phyloP scores from a whole-genome alignment of 2,113 vertebrate species.

The Callopanchax toddi region DNA sequence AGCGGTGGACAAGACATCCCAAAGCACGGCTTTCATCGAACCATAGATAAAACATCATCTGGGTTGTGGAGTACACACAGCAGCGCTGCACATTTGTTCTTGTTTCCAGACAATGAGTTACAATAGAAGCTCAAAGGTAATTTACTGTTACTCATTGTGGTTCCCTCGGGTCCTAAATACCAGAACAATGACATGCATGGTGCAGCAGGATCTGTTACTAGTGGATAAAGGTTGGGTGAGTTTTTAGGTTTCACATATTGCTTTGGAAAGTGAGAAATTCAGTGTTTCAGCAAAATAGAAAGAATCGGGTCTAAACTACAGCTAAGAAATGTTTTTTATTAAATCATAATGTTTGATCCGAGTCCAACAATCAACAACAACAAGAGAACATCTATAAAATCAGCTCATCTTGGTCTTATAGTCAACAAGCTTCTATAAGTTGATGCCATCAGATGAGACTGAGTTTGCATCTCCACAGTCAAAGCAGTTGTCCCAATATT shows the following conservation, averaged over 20 bases:
- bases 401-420: background rate
- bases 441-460: background rate
- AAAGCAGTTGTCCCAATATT: too few relatives aligned
- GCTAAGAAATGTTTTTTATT: too few relatives aligned
- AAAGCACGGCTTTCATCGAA: conserved; percentile 17
- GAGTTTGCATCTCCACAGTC: too few relatives aligned
- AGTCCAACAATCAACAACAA: too few relatives aligned
- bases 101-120: background rate
- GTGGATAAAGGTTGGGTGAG: background rate
- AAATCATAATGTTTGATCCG: too few relatives aligned
- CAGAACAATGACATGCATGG: background rate
- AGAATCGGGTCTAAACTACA: too few relatives aligned
- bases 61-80: background rate
- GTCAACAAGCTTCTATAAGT: too few relatives aligned
- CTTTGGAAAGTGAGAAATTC: too few relatives aligned
- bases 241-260: background rate
- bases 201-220: background rate
- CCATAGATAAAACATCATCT: conserved; percentile 17
- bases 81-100: background rate
- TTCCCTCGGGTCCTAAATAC: background rate
- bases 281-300: too few relatives aligned
- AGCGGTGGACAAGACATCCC: conserved; percentile 19
- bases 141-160: too few relatives aligned
- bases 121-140: conserved; percentile 8
- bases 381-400: too few relatives aligned